phyloP scores from a whole-genome alignment of 2,888 invertebrate genomes.

The Drosophila phalerata region DNA sequence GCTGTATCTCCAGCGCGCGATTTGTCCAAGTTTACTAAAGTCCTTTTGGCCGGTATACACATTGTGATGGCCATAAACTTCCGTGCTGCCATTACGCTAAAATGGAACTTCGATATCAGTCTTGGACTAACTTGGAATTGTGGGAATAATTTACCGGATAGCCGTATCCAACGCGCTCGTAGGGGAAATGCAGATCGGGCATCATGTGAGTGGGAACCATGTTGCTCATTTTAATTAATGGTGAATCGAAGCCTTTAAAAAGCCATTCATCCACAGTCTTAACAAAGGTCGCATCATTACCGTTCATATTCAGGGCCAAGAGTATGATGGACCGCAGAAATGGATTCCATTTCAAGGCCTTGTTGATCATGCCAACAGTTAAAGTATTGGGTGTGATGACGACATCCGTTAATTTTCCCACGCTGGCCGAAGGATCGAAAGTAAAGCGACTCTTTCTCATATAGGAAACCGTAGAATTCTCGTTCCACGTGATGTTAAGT shows the following conservation, averaged over 20 bases:
- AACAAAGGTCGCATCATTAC: slow-evolving; percentile 87
- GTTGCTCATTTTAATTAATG: slow-evolving; percentile 87
- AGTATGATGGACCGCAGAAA: slow-evolving; percentile 85
- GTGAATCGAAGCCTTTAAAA: slow-evolving; percentile 92
- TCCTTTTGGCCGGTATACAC: slow-evolving; percentile 90
- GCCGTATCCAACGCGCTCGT: slow-evolving; percentile 94
- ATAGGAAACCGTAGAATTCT: slow-evolving; percentile 91
- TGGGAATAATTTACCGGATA: slow-evolving; percentile 87
- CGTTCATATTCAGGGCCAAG: slow-evolving; percentile 87
- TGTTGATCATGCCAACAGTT: slow-evolving; percentile 65
- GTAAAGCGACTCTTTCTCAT: slow-evolving; percentile 89
- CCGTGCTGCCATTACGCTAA: slow-evolving; percentile 91
- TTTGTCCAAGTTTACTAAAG: slow-evolving; percentile 88
- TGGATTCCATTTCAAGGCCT: slow-evolving; percentile 59
- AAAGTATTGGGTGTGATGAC: slow-evolving; percentile 70
- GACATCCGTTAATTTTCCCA: slow-evolving; percentile 58
- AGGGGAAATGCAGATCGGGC: slow-evolving; percentile 87
- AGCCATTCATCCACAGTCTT: slow-evolving; percentile 89
- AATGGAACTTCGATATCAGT: slow-evolving; percentile 37
- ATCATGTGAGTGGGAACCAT: slow-evolving; percentile 87
- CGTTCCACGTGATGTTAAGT: slow-evolving; percentile 90
- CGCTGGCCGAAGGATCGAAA: slow-evolving; percentile 85
- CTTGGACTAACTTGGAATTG: neutral
- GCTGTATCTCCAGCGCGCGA: slow-evolving; percentile 90
- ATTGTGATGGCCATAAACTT: slow-evolving; percentile 86